Conservation (phyloP, 2,113 vertebrate genomes). For the Lates calcarifer region DNA sequence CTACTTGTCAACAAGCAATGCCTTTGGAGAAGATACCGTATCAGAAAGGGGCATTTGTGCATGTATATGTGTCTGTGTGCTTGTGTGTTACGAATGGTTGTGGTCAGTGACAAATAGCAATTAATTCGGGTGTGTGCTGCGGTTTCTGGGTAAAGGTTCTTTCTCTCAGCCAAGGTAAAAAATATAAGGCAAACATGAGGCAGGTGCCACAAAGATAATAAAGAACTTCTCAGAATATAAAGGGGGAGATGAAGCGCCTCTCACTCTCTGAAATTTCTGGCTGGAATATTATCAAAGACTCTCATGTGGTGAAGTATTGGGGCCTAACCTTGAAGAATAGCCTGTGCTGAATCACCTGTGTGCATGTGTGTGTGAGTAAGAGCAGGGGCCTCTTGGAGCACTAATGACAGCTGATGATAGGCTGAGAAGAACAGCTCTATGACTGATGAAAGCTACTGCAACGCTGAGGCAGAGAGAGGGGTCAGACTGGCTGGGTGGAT, state of each 20-base stretch:
- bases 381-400: slow-evolving; percentile 67
- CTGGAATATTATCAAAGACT: slow-evolving; percentile 48
- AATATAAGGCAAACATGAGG: slow-evolving; percentile 37
- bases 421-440: slow-evolving; percentile 63
- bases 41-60: slow-evolving; percentile 45
- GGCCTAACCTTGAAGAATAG: slow-evolving; percentile 61
- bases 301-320: slow-evolving; percentile 29
- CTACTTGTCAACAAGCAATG: slow-evolving; percentile 69
- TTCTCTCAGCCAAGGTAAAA: slow-evolving; percentile 50
- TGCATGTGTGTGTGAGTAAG: slow-evolving; percentile 57
- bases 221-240: slow-evolving; percentile 26
- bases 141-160: slow-evolving; percentile 63
- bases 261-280: slow-evolving; percentile 20
- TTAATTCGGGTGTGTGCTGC: slow-evolving; percentile 66
- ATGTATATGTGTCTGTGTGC: slow-evolving; percentile 34
- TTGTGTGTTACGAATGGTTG: slow-evolving; percentile 48
- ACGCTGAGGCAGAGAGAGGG: slow-evolving; percentile 47
- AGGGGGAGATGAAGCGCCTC: slow-evolving; percentile 3
- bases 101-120: slow-evolving; percentile 70
- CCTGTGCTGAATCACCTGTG: slow-evolving; percentile 55
- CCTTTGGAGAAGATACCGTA: slow-evolving; percentile 72
- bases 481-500: slow-evolving; percentile 58
- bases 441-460: slow-evolving; percentile 76
- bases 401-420: slow-evolving; percentile 81
- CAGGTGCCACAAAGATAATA: slow-evolving; percentile 25